Percentiles rank a stretch among this genome's conserved stretches.
These are phyloP conservation scores for Enteromius radiatus DNA, from an alignment of 2,797 vertebrate genomes.

Conservation along the genomic window DNA sequence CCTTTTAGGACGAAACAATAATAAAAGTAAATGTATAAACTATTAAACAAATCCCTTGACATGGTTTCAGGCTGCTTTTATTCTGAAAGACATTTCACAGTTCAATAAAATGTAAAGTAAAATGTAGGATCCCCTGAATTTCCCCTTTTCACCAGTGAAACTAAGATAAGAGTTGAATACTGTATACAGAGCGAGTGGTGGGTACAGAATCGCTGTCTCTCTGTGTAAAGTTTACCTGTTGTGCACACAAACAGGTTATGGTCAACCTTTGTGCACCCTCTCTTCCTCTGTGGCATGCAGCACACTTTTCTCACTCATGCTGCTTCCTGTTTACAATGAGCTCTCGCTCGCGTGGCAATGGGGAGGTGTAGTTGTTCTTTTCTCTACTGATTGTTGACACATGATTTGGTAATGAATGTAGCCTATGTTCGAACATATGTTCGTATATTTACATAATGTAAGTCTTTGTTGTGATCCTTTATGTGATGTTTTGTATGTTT, in stretches of 20 bases:
- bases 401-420: constrained; percentile 11
- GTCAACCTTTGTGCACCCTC: constrained; percentile 57
- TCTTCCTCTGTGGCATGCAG: constrained; percentile 55
- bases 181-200: background rate
- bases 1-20: constrained; percentile 10
- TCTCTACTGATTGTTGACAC: constrained; percentile 41
- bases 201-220: constrained; percentile 17
- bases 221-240: constrained; percentile 54
- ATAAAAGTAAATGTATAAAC: background rate
- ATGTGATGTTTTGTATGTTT: background rate
- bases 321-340: constrained; percentile 67
- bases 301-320: constrained; percentile 52
- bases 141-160: constrained; percentile 44
- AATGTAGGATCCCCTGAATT: constrained; percentile 22
- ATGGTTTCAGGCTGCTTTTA: background rate
- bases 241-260: constrained; percentile 58
- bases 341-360: constrained; percentile 40
- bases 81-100: background rate
- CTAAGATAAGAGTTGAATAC: constrained; percentile 29
- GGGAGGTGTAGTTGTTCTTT: constrained; percentile 32
- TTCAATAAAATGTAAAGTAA: background rate
- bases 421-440: constrained; percentile 20
- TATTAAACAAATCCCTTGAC: background rate
- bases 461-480: background rate
- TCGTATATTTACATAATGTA: constrained; percentile 10